phyloP scores from a whole-genome alignment of 2,113 vertebrate genomes.

The Ceratotherium simum region DNA sequence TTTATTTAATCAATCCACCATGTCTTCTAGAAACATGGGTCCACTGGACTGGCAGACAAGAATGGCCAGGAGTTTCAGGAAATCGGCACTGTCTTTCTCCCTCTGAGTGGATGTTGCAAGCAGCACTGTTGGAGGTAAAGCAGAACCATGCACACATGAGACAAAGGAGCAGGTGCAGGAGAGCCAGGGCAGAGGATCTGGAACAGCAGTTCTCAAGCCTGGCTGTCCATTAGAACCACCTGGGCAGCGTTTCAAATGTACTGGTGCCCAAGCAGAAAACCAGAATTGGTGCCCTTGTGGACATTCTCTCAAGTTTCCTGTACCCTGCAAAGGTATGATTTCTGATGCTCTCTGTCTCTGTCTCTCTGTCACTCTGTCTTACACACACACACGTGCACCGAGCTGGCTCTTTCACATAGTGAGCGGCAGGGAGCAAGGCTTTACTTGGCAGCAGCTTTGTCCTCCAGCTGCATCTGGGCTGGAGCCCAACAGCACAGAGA shows the following conservation, averaged over 20 bases:
- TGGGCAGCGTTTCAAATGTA: not conserved
- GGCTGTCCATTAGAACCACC: not conserved
- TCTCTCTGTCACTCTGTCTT: no score
- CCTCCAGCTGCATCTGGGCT: slow-evolving; percentile 66
- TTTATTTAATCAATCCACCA: slow-evolving; percentile 71
- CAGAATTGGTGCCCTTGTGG: not conserved
- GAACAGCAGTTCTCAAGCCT: not conserved
- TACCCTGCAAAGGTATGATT: not conserved
- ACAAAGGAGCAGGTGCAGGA: not conserved
- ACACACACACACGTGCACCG: not conserved
- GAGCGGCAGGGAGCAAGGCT: slow-evolving; percentile 17
- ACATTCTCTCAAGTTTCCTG: not conserved
- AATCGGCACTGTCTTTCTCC: not conserved
- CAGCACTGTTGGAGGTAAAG: not conserved
- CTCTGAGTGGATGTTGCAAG: rapidly evolving
- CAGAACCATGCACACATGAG: rapidly evolving
- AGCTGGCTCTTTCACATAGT: slow-evolving; percentile 15
- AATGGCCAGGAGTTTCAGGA: not conserved
- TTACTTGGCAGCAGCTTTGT: slow-evolving; percentile 5
- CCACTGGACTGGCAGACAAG: not conserved
- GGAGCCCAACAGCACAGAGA: not conserved
- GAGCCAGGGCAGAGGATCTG: not conserved
- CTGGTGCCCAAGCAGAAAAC: not conserved
- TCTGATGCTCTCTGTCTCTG: not conserved
- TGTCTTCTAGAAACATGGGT: slow-evolving; percentile 33